phyloP scores from a whole-genome alignment of 2,113 vertebrate genomes.

The Castor canadensis region DNA sequence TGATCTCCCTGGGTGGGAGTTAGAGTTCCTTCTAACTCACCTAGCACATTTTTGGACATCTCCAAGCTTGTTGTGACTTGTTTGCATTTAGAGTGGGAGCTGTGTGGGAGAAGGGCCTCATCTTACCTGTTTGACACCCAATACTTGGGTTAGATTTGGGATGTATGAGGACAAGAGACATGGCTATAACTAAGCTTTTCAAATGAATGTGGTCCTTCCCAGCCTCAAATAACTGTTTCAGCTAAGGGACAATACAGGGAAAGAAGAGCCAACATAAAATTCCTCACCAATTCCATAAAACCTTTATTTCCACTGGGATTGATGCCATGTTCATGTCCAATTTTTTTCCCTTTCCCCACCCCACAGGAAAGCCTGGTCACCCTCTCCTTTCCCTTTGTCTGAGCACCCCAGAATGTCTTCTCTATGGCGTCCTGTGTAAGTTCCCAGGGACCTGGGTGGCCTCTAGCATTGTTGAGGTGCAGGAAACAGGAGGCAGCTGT shows the following conservation, averaged over 20 bases:
- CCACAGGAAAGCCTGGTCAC: background rate
- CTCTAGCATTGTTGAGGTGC: background rate
- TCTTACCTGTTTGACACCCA: background rate
- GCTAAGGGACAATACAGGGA: background rate
- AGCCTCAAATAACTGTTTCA: background rate
- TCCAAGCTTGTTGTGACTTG: background rate
- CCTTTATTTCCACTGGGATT: constrained; percentile 59
- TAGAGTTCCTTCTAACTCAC: background rate
- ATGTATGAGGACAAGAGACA: background rate
- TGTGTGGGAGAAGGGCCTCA: background rate
- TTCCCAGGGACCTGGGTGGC: background rate
- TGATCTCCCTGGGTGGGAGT: background rate
- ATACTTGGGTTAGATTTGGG: background rate
- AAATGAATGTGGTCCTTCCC: background rate
- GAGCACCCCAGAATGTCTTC: background rate
- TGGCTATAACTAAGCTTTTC: background rate
- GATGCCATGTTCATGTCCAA: background rate
- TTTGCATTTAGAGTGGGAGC: background rate
- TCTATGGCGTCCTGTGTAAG: background rate
- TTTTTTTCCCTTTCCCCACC: background rate
- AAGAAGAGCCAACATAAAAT: background rate
- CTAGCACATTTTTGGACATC: background rate
- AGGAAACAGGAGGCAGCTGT: background rate
- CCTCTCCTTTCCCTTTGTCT: background rate
- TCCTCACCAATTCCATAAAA: constrained; percentile 15